Evolutionary conservation across 2,113 vertebrate genomes (phyloP), one percentile per base, ranked within the genome.

Genomic region (Argyrosomus japonicus): DNA sequence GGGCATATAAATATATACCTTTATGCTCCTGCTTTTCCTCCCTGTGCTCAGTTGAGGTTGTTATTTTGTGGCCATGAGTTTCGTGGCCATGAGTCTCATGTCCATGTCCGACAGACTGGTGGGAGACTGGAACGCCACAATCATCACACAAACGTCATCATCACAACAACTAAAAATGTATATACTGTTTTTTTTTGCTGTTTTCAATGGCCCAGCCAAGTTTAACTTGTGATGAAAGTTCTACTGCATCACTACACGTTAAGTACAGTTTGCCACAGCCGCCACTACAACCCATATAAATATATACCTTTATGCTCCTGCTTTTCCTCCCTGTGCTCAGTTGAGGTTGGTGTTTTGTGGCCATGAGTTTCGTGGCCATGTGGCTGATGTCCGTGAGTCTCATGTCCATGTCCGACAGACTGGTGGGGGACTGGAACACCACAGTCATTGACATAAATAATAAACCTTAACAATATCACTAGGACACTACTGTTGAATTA

Each of bases 291-390:
- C 3, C 29, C 8, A 25, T 9, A 56, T 53, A 43, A 43, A 1
- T 0, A 9, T 8, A 32, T 76, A 82, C 61, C 86, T 65, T 60
- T 74, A n/a, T 73, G 13, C 50, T 75, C 68, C 13, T 45, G 47
- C 61, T 12, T 63, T 21, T 62, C 18, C 29, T 50, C 15, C 3
- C 60, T 17, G 0, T 77, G 65, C 9, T 0, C 29, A 36, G 58
- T 11, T 32, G 29, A 61, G 58, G 8, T 19, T 36, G 29, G 8
- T 17, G 58, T 32, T 18, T 32, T 36, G 58, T 61, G 58, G 3
- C 58, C 27, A 9, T 18, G 57, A 36, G 57, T 32, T 18, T 32
- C 19, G 58, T 61, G 58, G 3, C 58, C 29, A 9, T 32, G 58
- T 36, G 36, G 36, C 36, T 36, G 36, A 36, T 36, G 32, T 36